Conservation (phyloP, 2,797 vertebrate species). For the Melanotaenia boesemani region DNA sequence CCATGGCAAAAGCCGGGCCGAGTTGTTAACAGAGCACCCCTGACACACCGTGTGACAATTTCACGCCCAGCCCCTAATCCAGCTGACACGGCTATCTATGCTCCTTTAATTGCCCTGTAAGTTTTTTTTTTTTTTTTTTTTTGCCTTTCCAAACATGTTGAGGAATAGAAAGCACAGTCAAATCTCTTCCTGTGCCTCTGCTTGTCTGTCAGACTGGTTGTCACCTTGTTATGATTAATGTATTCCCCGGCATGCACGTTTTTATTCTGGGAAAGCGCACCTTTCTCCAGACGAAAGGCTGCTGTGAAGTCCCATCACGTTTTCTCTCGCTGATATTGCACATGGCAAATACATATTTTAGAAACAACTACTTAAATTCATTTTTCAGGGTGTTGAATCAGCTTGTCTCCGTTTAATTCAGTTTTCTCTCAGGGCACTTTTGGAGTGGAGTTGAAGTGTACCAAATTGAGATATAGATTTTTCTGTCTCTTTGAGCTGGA, state of each 20-base stretch:
- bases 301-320: conserved; percentile 70
- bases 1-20: conserved; percentile 64
- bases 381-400: conserved; percentile 81
- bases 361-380: conserved; percentile 81
- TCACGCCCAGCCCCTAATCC: conserved; percentile 80
- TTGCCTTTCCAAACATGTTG: conserved; percentile 64
- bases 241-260: conserved; percentile 72
- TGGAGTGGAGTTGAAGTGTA: conserved; percentile 80
- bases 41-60: conserved; percentile 82
- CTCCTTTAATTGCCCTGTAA: conserved; percentile 79
- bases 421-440: conserved; percentile 79
- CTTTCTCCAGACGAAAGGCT: conserved; percentile 63
- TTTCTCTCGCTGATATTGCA: conserved; percentile 54
- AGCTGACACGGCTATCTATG: conserved; percentile 75
- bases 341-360: conserved; percentile 81
- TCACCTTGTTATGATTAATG: conserved; percentile 80
- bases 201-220: conserved; percentile 74
- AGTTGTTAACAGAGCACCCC: conserved; percentile 77
- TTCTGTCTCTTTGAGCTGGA: conserved; percentile 80
- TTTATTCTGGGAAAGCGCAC: conserved; percentile 68
- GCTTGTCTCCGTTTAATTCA: conserved; percentile 81
- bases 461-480: conserved; percentile 85
- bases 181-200: conserved; percentile 63
- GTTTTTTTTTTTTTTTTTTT: conserved; percentile 48
- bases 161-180: conserved; percentile 65